A percentile compares a stretch with the other conserved stretches of the same genome.
Evolutionary conservation across 2,888 invertebrate genomes (phyloP).

Genomic region (Parthenolecanium corni): DNA sequence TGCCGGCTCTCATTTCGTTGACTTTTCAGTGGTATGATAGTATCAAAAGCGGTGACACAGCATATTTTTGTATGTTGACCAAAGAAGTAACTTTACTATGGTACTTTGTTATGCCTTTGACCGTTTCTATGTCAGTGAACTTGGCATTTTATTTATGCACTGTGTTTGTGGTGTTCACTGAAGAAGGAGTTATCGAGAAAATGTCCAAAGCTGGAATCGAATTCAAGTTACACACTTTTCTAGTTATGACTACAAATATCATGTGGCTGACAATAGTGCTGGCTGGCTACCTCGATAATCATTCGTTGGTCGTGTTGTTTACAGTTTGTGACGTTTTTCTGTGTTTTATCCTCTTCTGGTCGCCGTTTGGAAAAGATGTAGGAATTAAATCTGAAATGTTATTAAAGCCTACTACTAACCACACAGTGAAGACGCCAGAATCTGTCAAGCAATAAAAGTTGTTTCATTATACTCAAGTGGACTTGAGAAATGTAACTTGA

Average conservation of each 20-base stretch:
- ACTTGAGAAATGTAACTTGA: too few relatives aligned
- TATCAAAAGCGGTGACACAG: too few relatives aligned
- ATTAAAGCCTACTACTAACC: too few relatives aligned
- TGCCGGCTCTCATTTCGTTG: constrained; percentile 38
- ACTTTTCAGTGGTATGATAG: constrained; percentile 7
- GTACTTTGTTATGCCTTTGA: constrained; percentile 3
- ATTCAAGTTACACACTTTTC: constrained; percentile 8
- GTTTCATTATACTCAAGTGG: too few relatives aligned
- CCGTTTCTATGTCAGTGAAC: constrained; percentile 5
- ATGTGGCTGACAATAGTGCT: constrained; percentile 5
- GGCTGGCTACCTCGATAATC: neutral
- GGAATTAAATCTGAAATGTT: too few relatives aligned
- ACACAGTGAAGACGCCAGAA: too few relatives aligned
- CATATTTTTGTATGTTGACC: constrained; percentile 34
- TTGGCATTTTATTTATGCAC: constrained; percentile 11
- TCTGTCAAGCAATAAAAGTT: too few relatives aligned
- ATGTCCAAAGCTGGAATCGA: constrained; percentile 1
- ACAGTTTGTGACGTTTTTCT: neutral
- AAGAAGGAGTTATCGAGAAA: neutral
- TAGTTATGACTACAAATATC: constrained; percentile 2
- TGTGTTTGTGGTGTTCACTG: neutral
- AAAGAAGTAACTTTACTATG: constrained; percentile 37
- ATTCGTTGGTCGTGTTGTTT: neutral
- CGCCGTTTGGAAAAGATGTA: neutral
- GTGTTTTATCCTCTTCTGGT: neutral